Percentiles rank a stretch among this genome's conserved stretches.
phyloP scores from a whole-genome alignment of 1,140 invertebrate genomes.

The Zaprionus gabonicus region DNA sequence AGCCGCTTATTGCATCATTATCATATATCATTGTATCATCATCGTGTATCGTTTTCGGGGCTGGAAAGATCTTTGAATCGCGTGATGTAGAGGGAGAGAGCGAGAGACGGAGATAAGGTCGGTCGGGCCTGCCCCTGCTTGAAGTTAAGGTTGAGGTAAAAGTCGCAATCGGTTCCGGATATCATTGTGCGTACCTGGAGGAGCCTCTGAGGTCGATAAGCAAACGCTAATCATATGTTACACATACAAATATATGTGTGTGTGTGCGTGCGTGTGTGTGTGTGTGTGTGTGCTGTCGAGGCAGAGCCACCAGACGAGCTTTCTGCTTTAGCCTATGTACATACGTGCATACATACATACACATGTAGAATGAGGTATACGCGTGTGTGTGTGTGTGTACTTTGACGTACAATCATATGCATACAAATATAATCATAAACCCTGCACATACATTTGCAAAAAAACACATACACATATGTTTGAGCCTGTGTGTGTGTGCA shows the following conservation, averaged over 20 bases:
- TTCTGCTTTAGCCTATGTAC: slow-evolving; percentile 17
- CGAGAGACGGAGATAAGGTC: not conserved
- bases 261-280: not conserved
- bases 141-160: not conserved
- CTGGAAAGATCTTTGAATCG: slow-evolving; percentile 6
- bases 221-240: slow-evolving; percentile 18
- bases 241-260: not conserved
- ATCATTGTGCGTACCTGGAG: slow-evolving; percentile 30
- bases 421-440: slow-evolving; percentile 24
- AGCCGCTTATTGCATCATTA: slow-evolving; percentile 17
- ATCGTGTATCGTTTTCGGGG: slow-evolving; percentile 2
- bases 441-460: slow-evolving; percentile 1
- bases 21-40: slow-evolving; percentile 4
- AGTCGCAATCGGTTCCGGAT: slow-evolving; percentile 23
- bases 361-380: not conserved
- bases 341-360: not conserved
- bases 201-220: slow-evolving; percentile 5
- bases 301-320: slow-evolving; percentile 40
- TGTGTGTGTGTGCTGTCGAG: not conserved
- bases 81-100: slow-evolving; percentile 15
- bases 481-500: not conserved
- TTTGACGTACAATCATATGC: slow-evolving; percentile 26
- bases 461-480: slow-evolving; percentile 1
- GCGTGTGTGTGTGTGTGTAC: slow-evolving; percentile 15
- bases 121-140: not conserved